phyloP scores from a whole-genome alignment of 2,888 invertebrate genomes.

The Ernsta delagoae region DNA sequence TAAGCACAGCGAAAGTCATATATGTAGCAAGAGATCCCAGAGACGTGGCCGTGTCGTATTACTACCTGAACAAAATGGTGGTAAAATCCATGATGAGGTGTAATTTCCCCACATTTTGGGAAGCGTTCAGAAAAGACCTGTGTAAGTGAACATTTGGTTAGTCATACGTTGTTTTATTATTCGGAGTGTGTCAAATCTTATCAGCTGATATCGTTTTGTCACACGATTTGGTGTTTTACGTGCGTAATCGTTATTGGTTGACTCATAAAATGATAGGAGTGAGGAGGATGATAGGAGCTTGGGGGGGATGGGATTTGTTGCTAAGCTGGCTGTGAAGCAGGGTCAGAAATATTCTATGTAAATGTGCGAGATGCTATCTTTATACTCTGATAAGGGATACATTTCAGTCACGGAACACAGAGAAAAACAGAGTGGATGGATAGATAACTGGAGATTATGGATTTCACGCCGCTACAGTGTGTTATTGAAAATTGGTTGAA shows the following conservation, averaged over 20 bases:
- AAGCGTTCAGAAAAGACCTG: conserved; percentile 85
- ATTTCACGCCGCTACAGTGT: no score
- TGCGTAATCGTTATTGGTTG: background rate
- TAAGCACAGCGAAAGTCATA: conserved; percentile 83
- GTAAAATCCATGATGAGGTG: conserved; percentile 77
- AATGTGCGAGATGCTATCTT: background rate
- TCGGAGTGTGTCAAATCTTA: background rate
- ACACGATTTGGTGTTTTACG: background rate
- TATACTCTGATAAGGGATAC: background rate
- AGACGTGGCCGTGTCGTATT: conserved; percentile 89
- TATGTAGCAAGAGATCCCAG: conserved; percentile 90
- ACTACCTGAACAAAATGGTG: conserved; percentile 86
- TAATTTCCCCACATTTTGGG: conserved; percentile 84
- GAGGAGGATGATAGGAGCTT: background rate
- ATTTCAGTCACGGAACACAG: background rate
- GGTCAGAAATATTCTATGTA: background rate
- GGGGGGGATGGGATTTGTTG: background rate
- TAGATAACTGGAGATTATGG: background rate
- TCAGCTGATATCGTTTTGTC: conserved; percentile 1
- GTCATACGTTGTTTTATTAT: background rate
- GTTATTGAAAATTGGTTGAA: no score
- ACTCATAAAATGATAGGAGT: conserved; percentile 1
- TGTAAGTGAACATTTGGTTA: conserved; percentile 64
- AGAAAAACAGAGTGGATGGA: background rate
- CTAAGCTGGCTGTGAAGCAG: background rate